Evolutionary conservation across 2,888 invertebrate species (phyloP).

Genomic region (Polydrusus pterygomalis): DNA sequence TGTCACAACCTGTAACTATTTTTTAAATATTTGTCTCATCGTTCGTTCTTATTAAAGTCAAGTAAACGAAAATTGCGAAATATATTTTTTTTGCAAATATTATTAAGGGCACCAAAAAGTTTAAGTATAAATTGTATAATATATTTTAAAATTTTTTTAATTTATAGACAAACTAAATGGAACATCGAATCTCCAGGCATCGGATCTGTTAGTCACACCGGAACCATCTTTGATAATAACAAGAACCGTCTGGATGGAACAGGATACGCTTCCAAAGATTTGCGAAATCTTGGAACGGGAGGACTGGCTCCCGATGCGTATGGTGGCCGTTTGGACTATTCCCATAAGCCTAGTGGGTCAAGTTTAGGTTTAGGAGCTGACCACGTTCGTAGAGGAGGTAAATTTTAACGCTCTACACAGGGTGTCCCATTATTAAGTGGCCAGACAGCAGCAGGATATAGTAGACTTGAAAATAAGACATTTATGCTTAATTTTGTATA

Average conservation of each 20-base stretch:
- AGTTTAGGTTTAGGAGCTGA: conserved; percentile 59
- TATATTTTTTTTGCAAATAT: too few relatives aligned
- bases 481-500: too few relatives aligned
- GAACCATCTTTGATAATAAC: conserved; percentile 59
- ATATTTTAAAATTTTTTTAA: not conserved
- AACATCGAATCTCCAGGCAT: conserved; percentile 31
- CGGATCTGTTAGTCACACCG: conserved; percentile 56
- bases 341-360: conserved; percentile 61
- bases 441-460: too few relatives aligned
- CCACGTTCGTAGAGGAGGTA: conserved; percentile 54
- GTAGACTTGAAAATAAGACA: too few relatives aligned
- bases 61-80: too few relatives aligned
- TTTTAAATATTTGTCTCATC: too few relatives aligned
- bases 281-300: conserved; percentile 36
- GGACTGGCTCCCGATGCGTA: conserved; percentile 60
- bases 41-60: too few relatives aligned
- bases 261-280: conserved; percentile 60
- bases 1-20: too few relatives aligned
- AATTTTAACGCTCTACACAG: too few relatives aligned
- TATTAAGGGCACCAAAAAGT: too few relatives aligned
- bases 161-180: conserved; percentile 1
- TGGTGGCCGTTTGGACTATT: conserved; percentile 61
- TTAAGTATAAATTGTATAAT: too few relatives aligned
- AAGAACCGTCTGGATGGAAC: conserved; percentile 60
- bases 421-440: too few relatives aligned